phyloP scores from a whole-genome alignment of 2,888 invertebrate species.

The Oithona nana region DNA sequence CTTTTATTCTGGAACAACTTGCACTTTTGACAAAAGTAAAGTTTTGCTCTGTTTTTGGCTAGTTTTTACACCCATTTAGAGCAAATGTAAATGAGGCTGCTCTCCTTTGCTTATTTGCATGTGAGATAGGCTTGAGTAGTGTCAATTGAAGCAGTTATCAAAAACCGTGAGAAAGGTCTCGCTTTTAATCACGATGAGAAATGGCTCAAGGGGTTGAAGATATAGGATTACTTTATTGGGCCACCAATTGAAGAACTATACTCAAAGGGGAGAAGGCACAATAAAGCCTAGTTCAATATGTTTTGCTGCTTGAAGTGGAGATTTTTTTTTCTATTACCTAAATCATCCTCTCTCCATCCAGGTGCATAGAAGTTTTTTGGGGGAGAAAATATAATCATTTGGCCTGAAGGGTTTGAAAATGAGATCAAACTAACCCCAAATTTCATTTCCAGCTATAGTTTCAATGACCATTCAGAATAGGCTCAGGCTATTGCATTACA shows the following conservation, averaged over 20 bases:
- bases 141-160: not conserved
- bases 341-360: no score
- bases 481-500: not conserved
- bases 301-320: not conserved
- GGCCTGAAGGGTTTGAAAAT: not conserved
- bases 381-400: no score
- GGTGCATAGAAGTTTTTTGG: no score
- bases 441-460: not conserved
- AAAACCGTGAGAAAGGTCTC: not conserved
- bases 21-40: not conserved
- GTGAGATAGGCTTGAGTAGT: no score
- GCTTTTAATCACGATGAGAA: not conserved
- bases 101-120: no score
- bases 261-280: not conserved
- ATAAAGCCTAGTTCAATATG: not conserved
- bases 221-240: not conserved
- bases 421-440: not conserved
- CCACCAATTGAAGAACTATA: not conserved
- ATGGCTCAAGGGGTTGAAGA: not conserved
- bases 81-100: no score
- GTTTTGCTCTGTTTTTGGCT: not conserved
- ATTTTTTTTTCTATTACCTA: no score
- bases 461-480: not conserved
- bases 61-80: not conserved
- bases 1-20: not conserved